A percentile compares a stretch with the other conserved stretches of the same genome.
Conservation (phyloP, 2,797 vertebrate species). For the Pelodytes ibericus region DNA sequence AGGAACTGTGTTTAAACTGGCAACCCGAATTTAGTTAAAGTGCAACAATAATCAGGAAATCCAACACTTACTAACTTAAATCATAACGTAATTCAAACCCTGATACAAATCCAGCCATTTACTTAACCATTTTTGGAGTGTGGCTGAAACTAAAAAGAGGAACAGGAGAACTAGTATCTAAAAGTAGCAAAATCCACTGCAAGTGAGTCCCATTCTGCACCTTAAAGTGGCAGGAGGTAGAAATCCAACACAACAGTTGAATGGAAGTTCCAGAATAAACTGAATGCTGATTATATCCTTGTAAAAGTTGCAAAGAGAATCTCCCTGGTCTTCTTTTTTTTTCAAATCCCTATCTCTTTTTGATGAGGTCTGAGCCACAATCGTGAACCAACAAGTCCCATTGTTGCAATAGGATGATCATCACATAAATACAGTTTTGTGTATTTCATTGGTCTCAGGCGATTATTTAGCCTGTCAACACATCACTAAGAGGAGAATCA, state of each 20-base stretch:
- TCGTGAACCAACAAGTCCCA: constrained; percentile 35
- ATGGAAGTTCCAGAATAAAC: background rate
- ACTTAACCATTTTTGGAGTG: constrained; percentile 37
- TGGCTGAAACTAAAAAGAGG: background rate
- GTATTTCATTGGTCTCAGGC: constrained; percentile 65
- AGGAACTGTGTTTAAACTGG: too few relatives aligned
- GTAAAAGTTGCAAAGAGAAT: constrained; percentile 49
- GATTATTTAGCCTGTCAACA: constrained; percentile 49
- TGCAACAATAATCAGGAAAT: constrained; percentile 2
- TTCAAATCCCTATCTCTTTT: constrained; percentile 25
- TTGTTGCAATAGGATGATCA: constrained; percentile 35
- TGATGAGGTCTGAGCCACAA: constrained; percentile 39
- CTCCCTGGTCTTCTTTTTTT: constrained; percentile 17
- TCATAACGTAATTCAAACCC: constrained; percentile 17
- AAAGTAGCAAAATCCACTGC: constrained; percentile 36
- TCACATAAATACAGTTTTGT: constrained; percentile 72
- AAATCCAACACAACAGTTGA: constrained; percentile 5
- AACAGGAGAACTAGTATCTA: background rate
- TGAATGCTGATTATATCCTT: constrained; percentile 18
- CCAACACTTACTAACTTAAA: constrained; percentile 10
- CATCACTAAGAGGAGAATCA: constrained; percentile 26
- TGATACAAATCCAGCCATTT: background rate
- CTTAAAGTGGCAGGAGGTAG: constrained; percentile 32
- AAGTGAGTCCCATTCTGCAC: constrained; percentile 44
- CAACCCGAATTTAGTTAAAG: too few relatives aligned